Base-by-base conservation (phyloP, 92 coral and sea anemone species). In the Epizoanthus ramosus region DNA sequence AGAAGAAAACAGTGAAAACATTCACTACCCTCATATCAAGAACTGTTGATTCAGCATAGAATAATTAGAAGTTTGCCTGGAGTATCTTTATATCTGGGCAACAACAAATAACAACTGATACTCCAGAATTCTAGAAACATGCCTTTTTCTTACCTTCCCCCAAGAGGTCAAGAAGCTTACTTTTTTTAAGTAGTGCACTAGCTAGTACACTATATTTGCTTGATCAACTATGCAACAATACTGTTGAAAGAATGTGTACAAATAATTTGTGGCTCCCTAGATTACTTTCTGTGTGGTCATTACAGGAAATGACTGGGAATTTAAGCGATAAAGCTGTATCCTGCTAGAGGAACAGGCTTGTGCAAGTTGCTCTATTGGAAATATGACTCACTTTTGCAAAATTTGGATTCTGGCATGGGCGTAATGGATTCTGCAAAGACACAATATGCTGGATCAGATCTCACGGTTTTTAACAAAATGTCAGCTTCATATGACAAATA, bases 401-500 rank as follows among this genome's bases (percentile, higher is more conserved):
- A 37, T 60, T 4, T 57, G 63, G n/a, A 77, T 77, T 77, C 57
- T 35, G 37, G 35, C 57, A 18, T 41, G 69, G 82, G 82, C 47
- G 82, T 77, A 69, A 77, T 60, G 54, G 39, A 53, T 41, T 56
- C 57, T 33, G 18, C 21, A 61, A 76, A 77, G 63, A 77, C 21
- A 61, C 70, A 77, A 77, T 60, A 61, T 39, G 37, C 12, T 39
- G 45, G 82, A 77, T 77, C 14, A 41, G 16, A 61, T 77, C 81
- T 59, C 39, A 43, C 8, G 37, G 0, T 28, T 77, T 41, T 77
- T 31, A 75, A 61, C 71, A 77, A 77, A 37, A 61, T 60, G 61
- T 77, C 71, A 15, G 58, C 58, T 77, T 77, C 25, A 39, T 31
- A 77, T 22, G 54, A 9, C 54, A 60, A 76, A 15, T 19, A 8